Evolutionary conservation across 2,888 invertebrate species (phyloP).

Genomic region (Heliothis peltigera): DNA sequence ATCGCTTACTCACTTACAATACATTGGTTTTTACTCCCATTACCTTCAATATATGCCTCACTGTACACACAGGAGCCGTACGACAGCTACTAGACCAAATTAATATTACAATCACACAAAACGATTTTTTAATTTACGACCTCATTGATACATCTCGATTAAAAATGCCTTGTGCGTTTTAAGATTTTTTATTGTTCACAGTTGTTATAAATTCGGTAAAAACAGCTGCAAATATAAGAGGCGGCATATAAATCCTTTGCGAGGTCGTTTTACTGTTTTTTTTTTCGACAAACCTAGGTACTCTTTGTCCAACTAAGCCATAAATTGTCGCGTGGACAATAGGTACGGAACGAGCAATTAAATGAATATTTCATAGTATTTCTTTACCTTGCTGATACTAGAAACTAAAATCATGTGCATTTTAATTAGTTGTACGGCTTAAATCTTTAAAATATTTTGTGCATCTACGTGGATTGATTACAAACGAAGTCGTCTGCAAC

Average conservation of each 20-base stretch:
- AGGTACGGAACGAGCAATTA: constrained; percentile 74
- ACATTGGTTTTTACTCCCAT: constrained; percentile 62
- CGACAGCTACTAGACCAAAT: constrained; percentile 56
- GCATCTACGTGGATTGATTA: constrained; percentile 64
- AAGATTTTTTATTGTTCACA: constrained; percentile 75
- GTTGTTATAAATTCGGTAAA: constrained; percentile 76
- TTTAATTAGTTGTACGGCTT: constrained; percentile 67
- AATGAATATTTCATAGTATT: constrained; percentile 82
- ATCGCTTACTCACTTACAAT: constrained; percentile 64
- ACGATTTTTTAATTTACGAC: constrained; percentile 76
- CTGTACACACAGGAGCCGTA: constrained; percentile 25
- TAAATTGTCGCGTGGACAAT: constrained; percentile 81
- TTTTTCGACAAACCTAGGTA: constrained; percentile 56
- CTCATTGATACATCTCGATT: constrained; percentile 68
- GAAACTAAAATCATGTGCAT: constrained; percentile 65
- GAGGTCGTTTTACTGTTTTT: constrained; percentile 69
- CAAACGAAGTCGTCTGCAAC: constrained; percentile 61
- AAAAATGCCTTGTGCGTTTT: constrained; percentile 72
- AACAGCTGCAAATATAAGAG: constrained; percentile 75
- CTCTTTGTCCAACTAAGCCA: constrained; percentile 65
- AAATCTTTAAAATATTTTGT: constrained; percentile 63
- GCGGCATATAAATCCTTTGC: constrained; percentile 76
- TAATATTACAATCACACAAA: constrained; percentile 55
- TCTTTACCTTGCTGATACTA: constrained; percentile 55
- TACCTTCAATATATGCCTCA: constrained; percentile 28